phyloP scores from a whole-genome alignment of 2,797 vertebrate genomes.

The Brachymystax lenok region DNA sequence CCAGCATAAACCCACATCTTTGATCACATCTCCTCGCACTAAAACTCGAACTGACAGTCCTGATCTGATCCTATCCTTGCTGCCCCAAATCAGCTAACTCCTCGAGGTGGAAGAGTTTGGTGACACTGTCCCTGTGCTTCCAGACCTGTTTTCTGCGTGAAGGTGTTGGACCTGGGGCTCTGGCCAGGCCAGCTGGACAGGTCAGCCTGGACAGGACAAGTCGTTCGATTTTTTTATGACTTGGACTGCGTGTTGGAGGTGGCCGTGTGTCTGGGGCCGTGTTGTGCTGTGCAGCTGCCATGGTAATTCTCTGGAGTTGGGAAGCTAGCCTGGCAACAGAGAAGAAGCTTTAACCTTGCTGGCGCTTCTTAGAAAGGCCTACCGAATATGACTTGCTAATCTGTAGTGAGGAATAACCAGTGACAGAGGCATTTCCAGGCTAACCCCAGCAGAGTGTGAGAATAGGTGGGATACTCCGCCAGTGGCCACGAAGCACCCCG shows the following conservation, averaged over 20 bases:
- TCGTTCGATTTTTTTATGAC: background rate
- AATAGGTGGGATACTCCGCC: background rate
- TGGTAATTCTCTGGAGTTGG: background rate
- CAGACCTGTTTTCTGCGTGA: background rate
- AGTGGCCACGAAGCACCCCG: background rate
- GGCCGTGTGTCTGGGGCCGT: background rate
- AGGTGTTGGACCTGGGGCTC: background rate
- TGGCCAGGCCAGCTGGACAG: background rate
- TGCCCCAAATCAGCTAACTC: background rate
- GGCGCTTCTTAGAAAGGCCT: background rate
- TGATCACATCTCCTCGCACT: slow-evolving; percentile 1
- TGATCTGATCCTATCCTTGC: background rate
- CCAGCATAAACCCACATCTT: slow-evolving; percentile 4
- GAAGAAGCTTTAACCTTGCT: background rate
- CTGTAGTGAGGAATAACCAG: background rate
- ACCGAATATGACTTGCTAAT: background rate
- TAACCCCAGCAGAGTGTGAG: background rate
- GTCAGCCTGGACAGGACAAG: background rate
- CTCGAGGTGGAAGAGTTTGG: background rate
- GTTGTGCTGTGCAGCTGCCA: background rate
- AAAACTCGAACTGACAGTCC: background rate
- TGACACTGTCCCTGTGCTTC: background rate
- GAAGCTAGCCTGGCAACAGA: background rate
- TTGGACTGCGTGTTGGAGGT: background rate
- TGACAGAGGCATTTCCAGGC: background rate